Evolutionary conservation across 1,140 invertebrate genomes (phyloP).

Genomic region (Muscidifurax raptorellus): DNA sequence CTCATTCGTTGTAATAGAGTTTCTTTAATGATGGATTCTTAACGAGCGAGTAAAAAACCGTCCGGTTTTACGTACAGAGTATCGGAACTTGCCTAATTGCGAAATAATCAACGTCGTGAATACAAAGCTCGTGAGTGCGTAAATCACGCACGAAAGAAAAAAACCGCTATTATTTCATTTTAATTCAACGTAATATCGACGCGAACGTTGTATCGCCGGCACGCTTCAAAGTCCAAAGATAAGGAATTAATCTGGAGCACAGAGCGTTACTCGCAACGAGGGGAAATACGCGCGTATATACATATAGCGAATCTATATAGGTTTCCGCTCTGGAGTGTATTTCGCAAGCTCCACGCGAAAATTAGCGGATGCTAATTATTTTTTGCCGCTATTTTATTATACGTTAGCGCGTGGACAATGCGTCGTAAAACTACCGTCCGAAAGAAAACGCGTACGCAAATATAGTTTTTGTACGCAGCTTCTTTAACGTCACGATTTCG

Average conservation of each 20-base stretch:
- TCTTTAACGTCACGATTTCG: not conserved
- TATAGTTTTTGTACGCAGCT: not conserved
- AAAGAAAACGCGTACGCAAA: not conserved
- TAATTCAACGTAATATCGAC: not conserved
- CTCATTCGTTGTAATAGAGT: too few species aligned
- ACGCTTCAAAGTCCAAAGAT: conserved; percentile 29
- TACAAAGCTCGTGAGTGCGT: too few species aligned
- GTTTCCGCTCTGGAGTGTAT: not conserved
- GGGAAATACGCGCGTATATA: not conserved
- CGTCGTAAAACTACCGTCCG: not conserved
- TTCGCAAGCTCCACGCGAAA: not conserved
- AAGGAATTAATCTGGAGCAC: conserved; percentile 12
- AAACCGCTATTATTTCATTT: too few species aligned
- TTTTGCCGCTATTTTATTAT: not conserved
- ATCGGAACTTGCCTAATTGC: too few species aligned
- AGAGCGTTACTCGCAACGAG: not conserved
- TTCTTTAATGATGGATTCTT: too few species aligned
- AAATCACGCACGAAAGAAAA: too few species aligned
- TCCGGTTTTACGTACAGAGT: too few species aligned
- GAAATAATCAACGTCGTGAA: too few species aligned
- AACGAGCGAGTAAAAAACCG: too few species aligned
- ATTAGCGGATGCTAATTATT: conserved; percentile 8
- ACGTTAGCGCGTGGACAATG: not conserved
- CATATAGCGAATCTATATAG: too few species aligned
- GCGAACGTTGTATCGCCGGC: too few species aligned